Evolutionary conservation across 2,888 invertebrate species (phyloP).

Genomic region (Corythucha ciliata): DNA sequence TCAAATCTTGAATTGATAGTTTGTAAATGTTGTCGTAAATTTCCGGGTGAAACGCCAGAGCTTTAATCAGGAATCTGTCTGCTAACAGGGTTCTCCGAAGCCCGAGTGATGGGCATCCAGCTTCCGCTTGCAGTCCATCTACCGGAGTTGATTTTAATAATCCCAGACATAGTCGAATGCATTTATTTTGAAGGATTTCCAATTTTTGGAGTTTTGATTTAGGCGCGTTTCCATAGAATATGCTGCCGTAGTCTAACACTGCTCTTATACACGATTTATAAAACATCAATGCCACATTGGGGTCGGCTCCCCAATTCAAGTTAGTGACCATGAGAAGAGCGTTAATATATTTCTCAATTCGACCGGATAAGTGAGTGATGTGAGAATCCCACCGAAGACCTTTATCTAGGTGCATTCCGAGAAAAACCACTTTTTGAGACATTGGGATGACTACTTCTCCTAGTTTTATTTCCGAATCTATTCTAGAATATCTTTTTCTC

Average conservation of each 20-base stretch:
- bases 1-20: no score
- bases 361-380: background rate
- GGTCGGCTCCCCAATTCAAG: conserved; percentile 1
- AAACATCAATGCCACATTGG: background rate
- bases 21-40: no score
- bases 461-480: background rate
- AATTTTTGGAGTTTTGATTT: background rate
- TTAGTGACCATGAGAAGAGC: background rate
- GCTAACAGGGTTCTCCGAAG: no score
- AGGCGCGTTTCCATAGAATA: conserved; percentile 1
- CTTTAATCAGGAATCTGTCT: no score
- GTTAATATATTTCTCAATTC: background rate
- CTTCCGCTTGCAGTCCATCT: background rate
- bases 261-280: background rate
- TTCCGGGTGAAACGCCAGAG: no score
- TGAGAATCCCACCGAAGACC: background rate
- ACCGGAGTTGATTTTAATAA: background rate
- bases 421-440: background rate
- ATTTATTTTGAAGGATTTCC: background rate
- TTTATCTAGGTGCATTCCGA: conserved; percentile 2
- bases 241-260: background rate
- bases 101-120: no score
- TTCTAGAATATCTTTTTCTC: background rate
- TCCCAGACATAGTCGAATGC: background rate
- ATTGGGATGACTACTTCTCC: background rate